Evolutionary conservation across 92 coral and sea anemone genomes (phyloP).

Genomic region (Epizoanthus rinbou): DNA sequence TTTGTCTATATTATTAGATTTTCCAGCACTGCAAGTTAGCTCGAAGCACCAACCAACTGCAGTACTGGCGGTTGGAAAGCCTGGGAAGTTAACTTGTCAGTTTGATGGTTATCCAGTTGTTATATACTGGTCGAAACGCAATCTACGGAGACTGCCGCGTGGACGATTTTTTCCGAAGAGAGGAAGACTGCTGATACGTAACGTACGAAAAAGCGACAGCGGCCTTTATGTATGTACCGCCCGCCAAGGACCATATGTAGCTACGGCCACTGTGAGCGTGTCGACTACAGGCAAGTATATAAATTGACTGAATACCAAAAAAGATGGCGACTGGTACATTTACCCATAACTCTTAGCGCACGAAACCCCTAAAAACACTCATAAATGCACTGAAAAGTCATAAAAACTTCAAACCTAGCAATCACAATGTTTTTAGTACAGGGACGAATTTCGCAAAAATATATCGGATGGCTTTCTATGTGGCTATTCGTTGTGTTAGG

Average conservation of each 20-base stretch:
- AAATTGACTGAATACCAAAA: no score
- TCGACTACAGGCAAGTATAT: background rate
- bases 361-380: no score
- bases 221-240: background rate
- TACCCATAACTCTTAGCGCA: no score
- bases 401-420: no score
- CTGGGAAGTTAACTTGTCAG: slow-evolving; percentile 9
- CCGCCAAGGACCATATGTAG: background rate
- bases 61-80: background rate
- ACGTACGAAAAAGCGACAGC: background rate
- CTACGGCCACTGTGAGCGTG: background rate
- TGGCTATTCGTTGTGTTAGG: no score
- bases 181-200: background rate
- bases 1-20: background rate
- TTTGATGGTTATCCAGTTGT: background rate
- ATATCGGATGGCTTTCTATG: no score
- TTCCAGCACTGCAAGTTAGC: background rate
- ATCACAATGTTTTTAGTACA: no score
- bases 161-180: background rate
- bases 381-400: no score
- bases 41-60: background rate
- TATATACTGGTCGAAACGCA: slow-evolving; percentile 5
- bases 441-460: no score
- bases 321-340: no score
- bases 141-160: background rate